Conservation (phyloP, 2,797 vertebrate species). For the Aulostomus chinensis region DNA sequence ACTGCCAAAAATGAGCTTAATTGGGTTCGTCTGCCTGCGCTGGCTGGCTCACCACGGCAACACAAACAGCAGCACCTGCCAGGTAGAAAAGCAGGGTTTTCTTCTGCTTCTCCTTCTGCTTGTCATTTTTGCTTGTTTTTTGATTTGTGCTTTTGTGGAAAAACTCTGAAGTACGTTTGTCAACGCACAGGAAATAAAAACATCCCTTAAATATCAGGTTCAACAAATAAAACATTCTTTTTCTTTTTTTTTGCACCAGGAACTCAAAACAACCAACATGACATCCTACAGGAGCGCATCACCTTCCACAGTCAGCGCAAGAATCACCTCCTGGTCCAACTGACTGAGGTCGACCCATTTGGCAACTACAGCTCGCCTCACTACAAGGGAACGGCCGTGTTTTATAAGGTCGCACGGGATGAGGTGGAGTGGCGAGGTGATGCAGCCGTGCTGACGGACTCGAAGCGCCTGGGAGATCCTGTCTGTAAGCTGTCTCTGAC, state of each 20-base stretch:
- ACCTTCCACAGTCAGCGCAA: slow-evolving; percentile 87
- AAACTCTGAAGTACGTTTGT: no score
- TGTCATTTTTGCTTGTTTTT: no score
- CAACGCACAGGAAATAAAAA: no score
- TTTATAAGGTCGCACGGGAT: slow-evolving; percentile 81
- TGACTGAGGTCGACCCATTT: slow-evolving; percentile 86
- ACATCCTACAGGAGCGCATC: slow-evolving; percentile 47
- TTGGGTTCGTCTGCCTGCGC: no score
- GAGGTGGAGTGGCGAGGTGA: slow-evolving; percentile 70
- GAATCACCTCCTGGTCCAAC: slow-evolving; percentile 74
- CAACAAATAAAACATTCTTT: no score
- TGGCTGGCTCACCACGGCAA: no score
- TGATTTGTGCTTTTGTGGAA: no score
- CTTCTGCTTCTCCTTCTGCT: no score
- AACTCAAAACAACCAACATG: not conserved
- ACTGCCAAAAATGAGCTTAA: no score
- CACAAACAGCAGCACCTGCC: no score
- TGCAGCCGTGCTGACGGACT: slow-evolving; percentile 18
- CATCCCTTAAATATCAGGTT: no score
- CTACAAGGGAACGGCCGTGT: slow-evolving; percentile 85
- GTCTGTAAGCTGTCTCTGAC: slow-evolving; percentile 85
- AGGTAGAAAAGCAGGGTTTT: no score
- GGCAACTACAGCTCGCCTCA: slow-evolving; percentile 88
- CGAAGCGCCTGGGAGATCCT: slow-evolving; percentile 68
- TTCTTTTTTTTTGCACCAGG: slow-evolving; percentile 13